Evolutionary conservation across 2,113 vertebrate genomes (phyloP), one percentile per base, ranked within the genome.

Genomic region (Equus quagga): DNA sequence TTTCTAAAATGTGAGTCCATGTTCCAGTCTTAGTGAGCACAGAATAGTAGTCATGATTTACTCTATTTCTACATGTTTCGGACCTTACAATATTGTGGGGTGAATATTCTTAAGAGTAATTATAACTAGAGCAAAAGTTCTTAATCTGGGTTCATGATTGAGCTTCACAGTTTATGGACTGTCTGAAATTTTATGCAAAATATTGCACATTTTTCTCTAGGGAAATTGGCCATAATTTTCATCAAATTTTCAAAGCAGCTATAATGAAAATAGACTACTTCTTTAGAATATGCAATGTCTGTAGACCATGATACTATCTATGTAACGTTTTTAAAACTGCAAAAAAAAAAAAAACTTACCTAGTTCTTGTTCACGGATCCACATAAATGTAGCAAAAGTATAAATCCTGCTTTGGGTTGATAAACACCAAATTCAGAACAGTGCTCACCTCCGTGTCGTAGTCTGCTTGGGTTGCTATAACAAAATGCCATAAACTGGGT

Each of bases 201-300:
- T 36, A 44, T 19, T 51, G 9, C n/a, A 91, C 10, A 81, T 70
- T 70, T 96, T 73, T 26, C 62, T 87, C 8, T 33, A 33, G 44
- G 69, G 79, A 78, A 87, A 82, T n/a, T 78, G 26, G 23, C n/a
- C 44, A 31, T 31, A 69, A 81, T 2, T 41, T 92, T 85, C 31
- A 78, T 51, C 86, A 51, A 60, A 82, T 78, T 87, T 95, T 86
- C 69, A 88, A 91, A 85, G n/a, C n/a, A 62, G 14, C 64, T 65
- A 4, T 91, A 60, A 67, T 87, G 36, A 78, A 91, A 93, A 93
- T 41, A 82, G 80, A 75, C 15, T 9, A 76, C 13, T 70, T 96
- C 36, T 78, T 90, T 95, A 41, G 31, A 90, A 93, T 83, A n/a
- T 33, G 33, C 62, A 41, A n/a, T 44, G 13, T 44, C 49, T 76